Evolutionary conservation across 2,888 invertebrate species (phyloP).

Genomic region (Mythimna albipuncta): DNA sequence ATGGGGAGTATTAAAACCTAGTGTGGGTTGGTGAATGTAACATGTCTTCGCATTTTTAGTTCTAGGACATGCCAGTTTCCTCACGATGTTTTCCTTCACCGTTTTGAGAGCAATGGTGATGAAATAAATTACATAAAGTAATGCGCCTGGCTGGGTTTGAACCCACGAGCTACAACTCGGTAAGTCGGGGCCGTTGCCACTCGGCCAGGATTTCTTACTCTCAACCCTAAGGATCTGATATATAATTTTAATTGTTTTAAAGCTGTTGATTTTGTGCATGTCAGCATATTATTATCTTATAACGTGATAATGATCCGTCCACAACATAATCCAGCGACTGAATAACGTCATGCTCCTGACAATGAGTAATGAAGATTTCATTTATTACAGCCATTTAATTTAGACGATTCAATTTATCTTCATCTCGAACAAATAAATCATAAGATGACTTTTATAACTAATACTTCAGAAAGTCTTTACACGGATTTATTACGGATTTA

Average conservation of each 20-base stretch:
- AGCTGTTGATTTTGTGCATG: background rate
- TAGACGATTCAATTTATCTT: conserved; percentile 63
- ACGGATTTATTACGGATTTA: conserved; percentile 46
- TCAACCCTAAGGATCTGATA: too few relatives aligned
- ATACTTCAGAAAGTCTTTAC: conserved; percentile 54
- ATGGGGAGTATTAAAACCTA: too few relatives aligned
- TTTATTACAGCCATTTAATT: conserved; percentile 64
- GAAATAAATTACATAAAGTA: too few relatives aligned
- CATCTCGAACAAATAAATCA: conserved; percentile 67
- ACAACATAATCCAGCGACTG: conserved; percentile 50
- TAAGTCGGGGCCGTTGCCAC: too few relatives aligned
- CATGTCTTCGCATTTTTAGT: too few relatives aligned
- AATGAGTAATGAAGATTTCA: conserved; percentile 65
- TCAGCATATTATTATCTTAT: conserved; percentile 1
- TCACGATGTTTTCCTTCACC: too few relatives aligned
- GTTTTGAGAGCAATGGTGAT: too few relatives aligned
- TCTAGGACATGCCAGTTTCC: too few relatives aligned
- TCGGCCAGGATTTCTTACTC: too few relatives aligned
- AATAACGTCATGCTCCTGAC: conserved; percentile 55
- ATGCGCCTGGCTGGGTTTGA: too few relatives aligned
- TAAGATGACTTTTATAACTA: conserved; percentile 64
- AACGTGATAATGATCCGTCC: conserved; percentile 22
- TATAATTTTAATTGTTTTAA: background rate
- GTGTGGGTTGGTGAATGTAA: too few relatives aligned
- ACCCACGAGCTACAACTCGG: too few relatives aligned